Base-by-base conservation (phyloP, 2,113 vertebrate genomes). In the Lepidothrix coronata region DNA sequence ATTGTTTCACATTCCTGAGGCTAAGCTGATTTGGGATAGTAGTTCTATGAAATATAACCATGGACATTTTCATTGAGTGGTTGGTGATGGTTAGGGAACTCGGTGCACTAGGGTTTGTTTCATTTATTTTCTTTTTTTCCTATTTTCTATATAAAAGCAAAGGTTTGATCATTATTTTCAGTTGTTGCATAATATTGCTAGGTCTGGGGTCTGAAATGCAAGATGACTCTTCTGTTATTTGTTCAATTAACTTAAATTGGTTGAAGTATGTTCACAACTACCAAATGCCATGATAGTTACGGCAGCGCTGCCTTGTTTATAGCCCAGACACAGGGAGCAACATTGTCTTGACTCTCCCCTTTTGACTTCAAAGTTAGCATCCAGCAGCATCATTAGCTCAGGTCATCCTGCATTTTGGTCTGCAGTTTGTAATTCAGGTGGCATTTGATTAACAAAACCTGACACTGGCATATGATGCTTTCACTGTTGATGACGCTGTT, bases 291-390 rank as follows among this genome's bases (percentile, higher is more conserved):
- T 43, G 8, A 25, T 61, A 31, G 15, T 76, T 48, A 12, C 0
- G 1, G 39, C 14, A 3, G 23, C 0, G 0, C 63, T 80, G 37
- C 54, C 15, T 0, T 3, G 0, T 48, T n/a, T 31, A 43, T 59
- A 75, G 44, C 33, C n/a, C 63, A 30, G 43, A 25, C 20, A 4
- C 1, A 41, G 62, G 30, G 51, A 37, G 5, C 31, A 51, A 3
- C 54, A 5, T 20, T n/a, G 18, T 12, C 70, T 73, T 65, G 20
- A 25, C 25, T 76, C 30, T 78, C 6, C 14, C 30, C 68, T 67
- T 52, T 41, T 76, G 58, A 3, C 18, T n/a, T 43, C 84, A 55
- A 41, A 55, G 33, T 8, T 19, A 4, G 20, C 20, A 5, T 41
- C 31, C 51, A 55, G 72, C 14, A 28, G 63, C 72, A 33, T 27